Percentiles rank a stretch among this genome's conserved stretches.
phyloP scores from a whole-genome alignment of 2,113 vertebrate genomes.

The Dipodomys merriami region DNA sequence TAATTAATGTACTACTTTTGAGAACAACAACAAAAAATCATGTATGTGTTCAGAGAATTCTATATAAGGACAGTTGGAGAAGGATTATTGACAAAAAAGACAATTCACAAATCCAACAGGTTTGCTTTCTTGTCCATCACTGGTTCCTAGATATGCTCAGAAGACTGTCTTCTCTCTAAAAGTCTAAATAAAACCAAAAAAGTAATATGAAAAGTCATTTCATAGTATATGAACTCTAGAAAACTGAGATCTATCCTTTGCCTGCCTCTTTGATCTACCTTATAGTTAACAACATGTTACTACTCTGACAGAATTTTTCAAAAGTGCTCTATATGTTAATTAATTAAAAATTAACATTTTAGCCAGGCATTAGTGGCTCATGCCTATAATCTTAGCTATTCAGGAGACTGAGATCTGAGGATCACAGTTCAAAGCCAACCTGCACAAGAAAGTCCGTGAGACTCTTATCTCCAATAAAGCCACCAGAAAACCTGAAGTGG shows the following conservation, averaged over 20 bases:
- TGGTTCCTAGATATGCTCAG: not conserved
- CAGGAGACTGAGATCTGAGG: too few species aligned
- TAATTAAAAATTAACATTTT: not conserved
- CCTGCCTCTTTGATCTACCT: not conserved
- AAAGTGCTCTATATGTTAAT: not conserved
- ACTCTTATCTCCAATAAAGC: too few species aligned
- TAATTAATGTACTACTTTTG: not conserved
- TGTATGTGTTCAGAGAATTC: not conserved
- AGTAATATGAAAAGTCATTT: not conserved
- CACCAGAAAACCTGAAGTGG: too few species aligned
- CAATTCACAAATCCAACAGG: not conserved
- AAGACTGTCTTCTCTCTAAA: not conserved
- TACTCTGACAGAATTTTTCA: not conserved
- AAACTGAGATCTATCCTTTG: not conserved
- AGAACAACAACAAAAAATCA: not conserved
- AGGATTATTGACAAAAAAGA: not conserved
- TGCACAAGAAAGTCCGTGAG: too few species aligned
- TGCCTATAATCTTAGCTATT: too few species aligned
- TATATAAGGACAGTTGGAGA: not conserved
- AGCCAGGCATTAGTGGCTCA: too few species aligned
- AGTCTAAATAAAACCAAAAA: not conserved
- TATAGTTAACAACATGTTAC: rapidly evolving
- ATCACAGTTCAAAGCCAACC: too few species aligned
- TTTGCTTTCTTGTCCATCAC: not conserved
- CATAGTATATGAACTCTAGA: not conserved